Evolutionary conservation across 2,113 vertebrate species (phyloP).

Genomic region (Struthidea cinerea): DNA sequence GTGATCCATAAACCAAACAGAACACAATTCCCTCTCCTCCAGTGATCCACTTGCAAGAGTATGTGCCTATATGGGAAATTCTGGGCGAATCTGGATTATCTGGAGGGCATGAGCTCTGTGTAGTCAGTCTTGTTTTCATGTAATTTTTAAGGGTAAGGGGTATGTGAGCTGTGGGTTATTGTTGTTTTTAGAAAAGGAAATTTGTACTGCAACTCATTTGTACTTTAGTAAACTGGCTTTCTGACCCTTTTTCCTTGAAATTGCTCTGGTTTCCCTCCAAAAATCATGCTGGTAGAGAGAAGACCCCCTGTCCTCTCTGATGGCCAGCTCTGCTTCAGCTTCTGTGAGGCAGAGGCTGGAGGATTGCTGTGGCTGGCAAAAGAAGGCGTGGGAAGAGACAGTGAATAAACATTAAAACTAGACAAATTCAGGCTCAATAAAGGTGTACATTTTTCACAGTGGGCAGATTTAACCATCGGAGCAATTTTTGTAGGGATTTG

Average conservation of each 20-base stretch:
- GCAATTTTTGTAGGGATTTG: neutral
- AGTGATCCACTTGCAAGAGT: neutral
- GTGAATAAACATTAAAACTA: neutral
- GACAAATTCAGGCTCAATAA: neutral
- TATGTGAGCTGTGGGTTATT: neutral
- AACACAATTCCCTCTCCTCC: neutral
- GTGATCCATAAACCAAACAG: neutral
- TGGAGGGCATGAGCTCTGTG: neutral
- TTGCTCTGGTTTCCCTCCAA: neutral
- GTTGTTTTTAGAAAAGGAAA: neutral
- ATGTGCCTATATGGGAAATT: neutral
- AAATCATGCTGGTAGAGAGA: neutral
- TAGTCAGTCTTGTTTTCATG: neutral
- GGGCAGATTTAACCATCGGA: neutral
- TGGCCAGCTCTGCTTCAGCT: neutral
- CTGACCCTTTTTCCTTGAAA: neutral
- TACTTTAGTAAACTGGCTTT: neutral
- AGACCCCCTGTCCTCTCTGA: neutral
- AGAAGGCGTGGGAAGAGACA: neutral
- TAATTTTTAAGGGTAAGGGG: neutral
- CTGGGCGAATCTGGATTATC: neutral
- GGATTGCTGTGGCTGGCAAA: neutral
- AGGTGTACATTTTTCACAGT: neutral
- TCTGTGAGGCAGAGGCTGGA: neutral
- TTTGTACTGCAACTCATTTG: neutral